Evolutionary conservation across 2,797 vertebrate genomes (phyloP).

Genomic region (Epinephelus awoara): DNA sequence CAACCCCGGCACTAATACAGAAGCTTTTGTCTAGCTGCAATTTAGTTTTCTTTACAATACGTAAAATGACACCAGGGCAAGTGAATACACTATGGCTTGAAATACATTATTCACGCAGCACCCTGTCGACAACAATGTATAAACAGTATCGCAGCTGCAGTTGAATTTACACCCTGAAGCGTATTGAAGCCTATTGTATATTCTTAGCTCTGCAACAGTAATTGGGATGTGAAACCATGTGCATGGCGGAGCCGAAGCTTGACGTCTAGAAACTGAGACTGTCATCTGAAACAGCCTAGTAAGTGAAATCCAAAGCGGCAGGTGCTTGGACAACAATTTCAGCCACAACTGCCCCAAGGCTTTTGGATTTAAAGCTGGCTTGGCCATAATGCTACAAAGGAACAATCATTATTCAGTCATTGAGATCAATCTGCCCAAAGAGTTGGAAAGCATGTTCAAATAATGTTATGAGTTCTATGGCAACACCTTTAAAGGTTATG

Average conservation of each 20-base stretch:
- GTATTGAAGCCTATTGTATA: conserved; percentile 32
- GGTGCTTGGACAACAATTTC: conserved; percentile 53
- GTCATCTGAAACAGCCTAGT: conserved; percentile 72
- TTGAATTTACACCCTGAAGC: conserved; percentile 35
- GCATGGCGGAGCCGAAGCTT: conserved; percentile 31
- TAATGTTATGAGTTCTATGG: no score
- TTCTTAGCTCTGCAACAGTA: conserved; percentile 35
- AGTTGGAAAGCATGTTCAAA: background rate
- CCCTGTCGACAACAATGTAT: conserved; percentile 32
- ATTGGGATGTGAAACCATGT: conserved; percentile 77
- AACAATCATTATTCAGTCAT: conserved; percentile 8
- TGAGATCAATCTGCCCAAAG: background rate
- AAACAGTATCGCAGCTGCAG: conserved; percentile 44
- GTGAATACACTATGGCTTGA: conserved; percentile 30
- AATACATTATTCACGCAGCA: conserved; percentile 69
- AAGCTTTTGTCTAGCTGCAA: conserved; percentile 37
- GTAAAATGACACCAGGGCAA: conserved; percentile 49
- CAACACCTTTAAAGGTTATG: no score
- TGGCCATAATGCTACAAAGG: background rate
- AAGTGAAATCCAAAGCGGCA: conserved; percentile 78
- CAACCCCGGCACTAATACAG: background rate
- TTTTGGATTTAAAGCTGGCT: conserved; percentile 11
- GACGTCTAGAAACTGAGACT: conserved; percentile 69
- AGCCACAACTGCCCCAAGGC: conserved; percentile 43
- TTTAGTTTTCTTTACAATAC: conserved; percentile 43